Base-by-base conservation (phyloP, 2,888 invertebrate genomes). In the Anagyrus pseudococci region DNA sequence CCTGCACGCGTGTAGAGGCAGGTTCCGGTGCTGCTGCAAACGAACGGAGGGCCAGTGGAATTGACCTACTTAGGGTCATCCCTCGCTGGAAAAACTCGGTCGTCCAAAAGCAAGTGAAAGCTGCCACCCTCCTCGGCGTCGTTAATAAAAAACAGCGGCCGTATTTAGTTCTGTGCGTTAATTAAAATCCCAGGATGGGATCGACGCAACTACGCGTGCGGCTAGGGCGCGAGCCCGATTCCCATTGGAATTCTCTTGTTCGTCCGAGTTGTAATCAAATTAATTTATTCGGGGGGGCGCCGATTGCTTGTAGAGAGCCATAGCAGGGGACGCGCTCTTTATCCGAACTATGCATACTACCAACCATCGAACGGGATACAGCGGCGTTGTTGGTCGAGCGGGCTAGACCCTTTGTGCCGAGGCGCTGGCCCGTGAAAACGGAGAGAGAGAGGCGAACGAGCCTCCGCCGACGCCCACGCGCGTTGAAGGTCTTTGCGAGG, bases 211-310 rank as follows among this genome's bases (percentile, higher is more conserved):
- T n/a, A n/a, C n/a, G n/a, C n/a, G n/a, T n/a, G n/a, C n/a, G n/a
- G n/a, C n/a, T n/a, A n/a, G n/a, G n/a, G n/a, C n/a, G n/a, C n/a
- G n/a, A n/a, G n/a, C n/a, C n/a, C n/a, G n/a, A n/a, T n/a, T 37
- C 37, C 7, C 37, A 37, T 44, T 44, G 2, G 17, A 44, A 44
- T 44, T 20, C 22, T 19, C 25, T 25, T n/a, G n/a, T n/a, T n/a
- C n/a, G n/a, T 8, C 29, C 22, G 44, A 47, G 37, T 58, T 55
- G 10, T 64, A 64, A 57, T 60, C 52, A 33, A 60, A 57, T 64
- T 50, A 52, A 57, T 57, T 58, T 46, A 59, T 60, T 59, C 44
- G 19, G 19, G 17, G 22, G 6, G 6, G 47, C 23, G 3, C 7
- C 33, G 4, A 33, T 13, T 1, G 8, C 43, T 43, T n/a, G 43